Evolutionary conservation across 2,888 invertebrate genomes (phyloP), one percentile per base, ranked within the genome.

Genomic region (Polyommatus iphigenia): DNA sequence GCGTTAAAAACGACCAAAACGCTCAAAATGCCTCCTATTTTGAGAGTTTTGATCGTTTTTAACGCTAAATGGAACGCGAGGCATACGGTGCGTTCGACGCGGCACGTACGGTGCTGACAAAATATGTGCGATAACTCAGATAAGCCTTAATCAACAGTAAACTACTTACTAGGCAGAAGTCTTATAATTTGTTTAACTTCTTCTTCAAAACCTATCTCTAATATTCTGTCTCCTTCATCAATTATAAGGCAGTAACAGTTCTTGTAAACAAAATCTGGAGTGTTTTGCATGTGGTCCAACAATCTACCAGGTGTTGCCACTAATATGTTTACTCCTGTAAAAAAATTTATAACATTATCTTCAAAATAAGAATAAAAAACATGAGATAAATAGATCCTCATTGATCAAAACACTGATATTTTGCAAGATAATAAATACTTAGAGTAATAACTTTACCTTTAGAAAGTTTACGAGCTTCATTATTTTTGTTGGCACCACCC

Each of bases 141-240:
- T 36, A 7, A 36, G 36, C 7, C 7, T 36, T 36, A 36, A 36
- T 59, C 7, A 20, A 10, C 24, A 71, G 29, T 18, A 77, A 73
- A 41, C 62, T 78, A 95, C 97, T 95, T 94, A 99, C 98, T 99
- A 79, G 99, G 99, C 82, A 99, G 91, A 78, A 99, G 93, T 85
- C 97, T 97, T 54, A 99, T 96, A 81, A 99, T 99, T 91, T 98
- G 98, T 83, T 98, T 98, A 86, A 99, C 96, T 90, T 99, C 99
- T 88, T 99, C 98, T 91, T 99, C 99, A 89, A 99, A 99, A 76
- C 99, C 99, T 87, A 99, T 97, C 87, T 99, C 99, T 79, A 99
- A 94, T 89, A 99, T 99, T 83, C 99, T 95, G 93, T 99, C 99
- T 20, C 99, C 99, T 92, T 99, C 99, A 89, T 99, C 99, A 87